Percentiles rank a stretch among this genome's conserved stretches.
Evolutionary conservation across 2,113 vertebrate species (phyloP).

Genomic region (Tapirus terrestris): DNA sequence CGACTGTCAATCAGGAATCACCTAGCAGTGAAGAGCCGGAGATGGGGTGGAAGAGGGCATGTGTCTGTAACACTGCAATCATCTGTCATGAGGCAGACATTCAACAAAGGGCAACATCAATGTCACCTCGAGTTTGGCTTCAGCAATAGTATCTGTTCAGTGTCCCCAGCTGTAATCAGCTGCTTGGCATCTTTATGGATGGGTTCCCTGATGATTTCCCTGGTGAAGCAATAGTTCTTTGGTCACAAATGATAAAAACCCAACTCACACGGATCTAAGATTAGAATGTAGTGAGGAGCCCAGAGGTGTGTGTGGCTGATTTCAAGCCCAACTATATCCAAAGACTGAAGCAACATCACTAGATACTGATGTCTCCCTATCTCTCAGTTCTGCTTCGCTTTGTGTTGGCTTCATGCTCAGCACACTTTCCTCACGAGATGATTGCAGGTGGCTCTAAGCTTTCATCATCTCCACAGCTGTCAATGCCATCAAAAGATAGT

Average conservation of each 20-base stretch:
- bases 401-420: neutral
- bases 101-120: constrained; percentile 64
- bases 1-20: constrained; percentile 70
- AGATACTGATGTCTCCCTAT: neutral
- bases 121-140: constrained; percentile 71
- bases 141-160: constrained; percentile 58
- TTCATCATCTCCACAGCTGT: neutral
- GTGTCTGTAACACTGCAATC: constrained; percentile 67
- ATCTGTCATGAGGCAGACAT: constrained; percentile 64
- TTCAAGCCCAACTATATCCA: neutral
- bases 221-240: constrained; percentile 46
- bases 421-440: neutral
- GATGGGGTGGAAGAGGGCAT: constrained; percentile 50
- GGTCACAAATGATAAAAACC: constrained; percentile 59
- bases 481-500: neutral
- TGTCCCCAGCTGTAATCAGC: neutral
- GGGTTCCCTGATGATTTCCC: neutral
- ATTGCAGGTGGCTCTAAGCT: neutral
- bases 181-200: constrained; percentile 52
- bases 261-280: constrained; percentile 46
- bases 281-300: constrained; percentile 36
- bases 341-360: neutral
- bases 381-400: neutral
- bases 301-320: constrained; percentile 17
- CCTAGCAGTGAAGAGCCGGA: constrained; percentile 58